phyloP scores from a whole-genome alignment of 2,888 invertebrate genomes.

The Drosophila antonietae region DNA sequence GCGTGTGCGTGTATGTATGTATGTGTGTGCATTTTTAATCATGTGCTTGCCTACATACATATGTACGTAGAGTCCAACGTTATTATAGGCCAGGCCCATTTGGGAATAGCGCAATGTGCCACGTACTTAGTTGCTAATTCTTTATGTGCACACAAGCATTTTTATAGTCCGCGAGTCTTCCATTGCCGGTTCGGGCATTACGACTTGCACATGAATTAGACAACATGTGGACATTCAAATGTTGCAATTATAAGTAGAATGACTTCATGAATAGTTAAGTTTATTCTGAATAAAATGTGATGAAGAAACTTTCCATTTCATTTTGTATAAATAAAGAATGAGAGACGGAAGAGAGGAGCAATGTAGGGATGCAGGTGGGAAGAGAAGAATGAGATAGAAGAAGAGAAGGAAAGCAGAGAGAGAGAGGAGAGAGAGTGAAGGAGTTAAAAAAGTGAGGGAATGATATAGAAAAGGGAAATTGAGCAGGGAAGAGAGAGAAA shows the following conservation, averaged over 20 bases:
- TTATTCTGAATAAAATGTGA: background rate
- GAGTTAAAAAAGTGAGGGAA: no score
- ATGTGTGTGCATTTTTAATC: constrained; percentile 71
- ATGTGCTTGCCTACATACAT: constrained; percentile 78
- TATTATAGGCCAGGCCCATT: constrained; percentile 67
- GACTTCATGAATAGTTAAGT: background rate
- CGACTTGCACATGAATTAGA: constrained; percentile 25
- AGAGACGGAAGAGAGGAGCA: background rate
- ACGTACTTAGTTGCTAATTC: constrained; percentile 76
- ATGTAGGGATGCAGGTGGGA: background rate
- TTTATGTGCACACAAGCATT: constrained; percentile 73
- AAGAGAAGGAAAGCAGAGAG: background rate
- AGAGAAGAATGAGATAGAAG: background rate
- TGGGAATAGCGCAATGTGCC: constrained; percentile 71
- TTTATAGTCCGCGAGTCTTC: constrained; percentile 38
- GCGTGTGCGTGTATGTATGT: constrained; percentile 19
- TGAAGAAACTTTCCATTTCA: constrained; percentile 2
- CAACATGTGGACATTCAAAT: constrained; percentile 18
- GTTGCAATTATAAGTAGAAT: constrained; percentile 1
- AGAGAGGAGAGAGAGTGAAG: background rate
- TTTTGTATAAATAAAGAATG: background rate
- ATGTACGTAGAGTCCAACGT: constrained; percentile 45
- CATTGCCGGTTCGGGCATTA: constrained; percentile 1
- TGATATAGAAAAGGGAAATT: background rate
- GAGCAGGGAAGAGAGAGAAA: background rate